Conservation (phyloP, 2,113 vertebrate species). For the Lepus timidus region DNA sequence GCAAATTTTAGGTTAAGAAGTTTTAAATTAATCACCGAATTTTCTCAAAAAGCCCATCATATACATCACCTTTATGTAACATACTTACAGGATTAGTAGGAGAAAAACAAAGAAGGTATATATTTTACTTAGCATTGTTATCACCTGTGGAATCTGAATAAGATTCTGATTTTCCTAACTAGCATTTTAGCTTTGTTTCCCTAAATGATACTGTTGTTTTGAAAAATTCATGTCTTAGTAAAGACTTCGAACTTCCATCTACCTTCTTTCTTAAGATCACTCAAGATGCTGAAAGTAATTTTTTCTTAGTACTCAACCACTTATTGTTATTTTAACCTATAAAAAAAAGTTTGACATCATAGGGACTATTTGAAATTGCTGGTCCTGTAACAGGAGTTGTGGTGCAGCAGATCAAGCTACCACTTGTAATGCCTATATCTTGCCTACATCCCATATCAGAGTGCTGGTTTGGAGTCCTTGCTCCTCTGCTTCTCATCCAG, state of each 20-base stretch:
- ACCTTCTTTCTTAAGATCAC: neutral
- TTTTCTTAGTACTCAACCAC: neutral
- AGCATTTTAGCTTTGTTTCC: constrained; percentile 52
- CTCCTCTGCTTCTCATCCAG: too few relatives aligned
- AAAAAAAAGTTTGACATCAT: neutral
- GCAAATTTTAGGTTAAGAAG: constrained; percentile 17
- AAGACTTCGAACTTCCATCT: neutral
- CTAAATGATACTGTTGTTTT: neutral
- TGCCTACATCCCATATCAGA: too few relatives aligned
- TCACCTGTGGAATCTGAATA: constrained; percentile 24
- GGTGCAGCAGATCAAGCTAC: too few relatives aligned
- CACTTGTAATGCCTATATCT: too few relatives aligned
- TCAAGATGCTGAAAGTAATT: neutral
- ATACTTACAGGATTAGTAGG: neutral
- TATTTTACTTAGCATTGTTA: neutral
- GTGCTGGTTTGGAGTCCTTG: too few relatives aligned
- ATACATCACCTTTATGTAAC: neutral
- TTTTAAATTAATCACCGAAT: constrained; percentile 39
- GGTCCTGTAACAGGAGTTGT: neutral
- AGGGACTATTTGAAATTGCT: neutral
- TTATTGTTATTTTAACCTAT: constrained; percentile 4
- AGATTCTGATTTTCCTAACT: neutral
- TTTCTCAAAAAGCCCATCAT: neutral
- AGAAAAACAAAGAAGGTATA: neutral
- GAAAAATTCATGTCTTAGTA: constrained; percentile 21